Evolutionary conservation across 2,113 vertebrate genomes (phyloP).

Genomic region (Periophthalmus modestus): DNA sequence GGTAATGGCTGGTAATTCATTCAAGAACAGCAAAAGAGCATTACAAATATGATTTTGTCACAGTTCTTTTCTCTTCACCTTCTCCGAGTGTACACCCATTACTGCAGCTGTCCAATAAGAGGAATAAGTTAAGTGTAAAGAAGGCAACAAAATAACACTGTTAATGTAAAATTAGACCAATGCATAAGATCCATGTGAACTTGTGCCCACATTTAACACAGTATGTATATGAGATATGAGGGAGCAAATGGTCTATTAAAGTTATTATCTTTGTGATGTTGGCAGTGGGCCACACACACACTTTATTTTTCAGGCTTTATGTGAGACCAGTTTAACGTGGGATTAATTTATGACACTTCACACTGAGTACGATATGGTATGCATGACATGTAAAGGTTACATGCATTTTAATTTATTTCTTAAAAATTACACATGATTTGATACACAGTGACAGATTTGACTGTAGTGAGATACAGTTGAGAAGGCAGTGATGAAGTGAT

Average conservation of each 20-base stretch:
- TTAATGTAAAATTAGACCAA: conserved; percentile 42
- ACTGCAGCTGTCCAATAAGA: conserved; percentile 7
- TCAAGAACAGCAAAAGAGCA: conserved; percentile 1
- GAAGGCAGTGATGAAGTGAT: no score
- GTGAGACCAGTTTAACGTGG: no score
- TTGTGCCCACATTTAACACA: conserved; percentile 44
- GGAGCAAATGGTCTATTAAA: conserved; percentile 33
- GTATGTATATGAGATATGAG: conserved; percentile 10
- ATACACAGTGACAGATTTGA: neutral
- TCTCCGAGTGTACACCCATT: conserved; percentile 26
- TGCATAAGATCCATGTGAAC: conserved; percentile 45
- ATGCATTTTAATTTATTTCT: neutral
- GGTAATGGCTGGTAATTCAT: conserved; percentile 48
- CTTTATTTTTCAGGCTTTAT: conserved; percentile 32
- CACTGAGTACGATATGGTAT: neutral
- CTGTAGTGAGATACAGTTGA: no score
- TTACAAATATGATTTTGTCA: conserved; percentile 43
- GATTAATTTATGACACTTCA: no score
- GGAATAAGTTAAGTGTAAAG: conserved; percentile 10
- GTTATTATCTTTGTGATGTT: conserved; percentile 29
- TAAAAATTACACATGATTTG: neutral
- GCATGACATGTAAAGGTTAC: neutral
- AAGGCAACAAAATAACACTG: neutral
- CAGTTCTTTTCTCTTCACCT: conserved; percentile 14
- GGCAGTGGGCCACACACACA: conserved; percentile 43